These are phyloP conservation scores for Mya arenaria DNA, from an alignment of 1,140 invertebrate genomes.

Conservation along the genomic window DNA sequence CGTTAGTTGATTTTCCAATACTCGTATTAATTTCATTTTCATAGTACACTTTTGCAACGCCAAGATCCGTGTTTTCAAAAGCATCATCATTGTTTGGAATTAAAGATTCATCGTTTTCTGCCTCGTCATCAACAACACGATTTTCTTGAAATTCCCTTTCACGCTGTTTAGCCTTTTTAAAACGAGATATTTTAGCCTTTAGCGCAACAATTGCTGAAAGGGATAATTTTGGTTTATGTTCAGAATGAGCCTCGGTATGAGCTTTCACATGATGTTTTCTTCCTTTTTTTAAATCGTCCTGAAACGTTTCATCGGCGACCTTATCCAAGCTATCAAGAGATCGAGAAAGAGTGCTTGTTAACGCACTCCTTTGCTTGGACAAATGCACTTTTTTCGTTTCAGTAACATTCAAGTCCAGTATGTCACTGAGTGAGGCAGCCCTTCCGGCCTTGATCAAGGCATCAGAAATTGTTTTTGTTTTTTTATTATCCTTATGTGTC, in stretches of 20 bases:
- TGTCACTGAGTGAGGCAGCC: neutral
- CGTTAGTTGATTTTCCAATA: slow-evolving; percentile 42
- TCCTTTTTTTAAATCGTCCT: neutral
- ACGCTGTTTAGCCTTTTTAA: slow-evolving; percentile 40
- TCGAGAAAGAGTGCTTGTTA: neutral
- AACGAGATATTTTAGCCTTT: slow-evolving; percentile 44
- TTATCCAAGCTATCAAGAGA: neutral
- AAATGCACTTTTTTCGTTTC: no score
- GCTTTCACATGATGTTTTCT: no score
- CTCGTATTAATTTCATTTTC: slow-evolving; percentile 66
- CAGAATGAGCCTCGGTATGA: neutral
- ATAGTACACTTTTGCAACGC: slow-evolving; percentile 47
- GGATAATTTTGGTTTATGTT: slow-evolving; percentile 43
- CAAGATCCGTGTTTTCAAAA: slow-evolving; percentile 33
- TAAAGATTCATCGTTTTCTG: neutral
- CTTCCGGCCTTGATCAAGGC: neutral
- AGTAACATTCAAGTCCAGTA: neutral
- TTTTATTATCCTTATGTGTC: no score
- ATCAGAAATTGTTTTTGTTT: neutral
- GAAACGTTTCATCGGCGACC: neutral
- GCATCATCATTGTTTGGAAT: neutral
- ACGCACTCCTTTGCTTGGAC: no score
- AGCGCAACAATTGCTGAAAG: slow-evolving; percentile 56
- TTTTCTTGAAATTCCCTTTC: neutral
- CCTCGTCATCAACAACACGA: neutral